Evolutionary conservation across 2,797 vertebrate species (phyloP), one percentile per base, ranked within the genome.

Genomic region (Morus bassanus): DNA sequence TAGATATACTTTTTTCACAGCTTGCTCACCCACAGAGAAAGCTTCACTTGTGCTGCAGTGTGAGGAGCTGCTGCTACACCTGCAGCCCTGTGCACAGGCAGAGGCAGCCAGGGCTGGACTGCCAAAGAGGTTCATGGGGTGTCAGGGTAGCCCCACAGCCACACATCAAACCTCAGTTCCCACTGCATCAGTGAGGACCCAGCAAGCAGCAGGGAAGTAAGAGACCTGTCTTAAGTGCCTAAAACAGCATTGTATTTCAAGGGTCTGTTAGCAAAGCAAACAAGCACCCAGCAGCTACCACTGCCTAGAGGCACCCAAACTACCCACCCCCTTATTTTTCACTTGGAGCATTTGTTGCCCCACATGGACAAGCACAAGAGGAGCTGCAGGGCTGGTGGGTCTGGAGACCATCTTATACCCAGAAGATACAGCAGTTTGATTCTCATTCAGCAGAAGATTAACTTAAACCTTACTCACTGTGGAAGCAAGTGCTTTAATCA

Each of bases 1-100:
- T 0, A 4, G 6, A 18, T 10, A 3, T 0, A 0, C 9, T 24
- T 57, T 51, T 43, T 19, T 13, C 28, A 15, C 53, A 74, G 33
- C 30, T 13, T 37, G 28, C 31, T 35, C 46, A 11, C 11, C 17
- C 30, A 2, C 59, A 11, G 35, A 23, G 27, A 31, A 43, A 12
- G 5, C 22, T 28, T 13, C 27, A 4, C 13, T 7, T 7, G 27
- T 6, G 7, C 10, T 5, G 1, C 2, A 7, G 51, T 0, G 3
- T 1, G 25, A 35, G 67, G 27, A 50, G 35, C 57, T 1, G 2
- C 41, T 23, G 35, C 37, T 28, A 0, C 33, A 3, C 1, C 28
- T 8, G 23, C 39, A 30, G 56, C 61, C 53, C 45, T 4, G 0
- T 3, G 23, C 11, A 22, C 11, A 10, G 35, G 67, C 50, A 37